Percentiles rank a stretch among this genome's conserved stretches.
Conservation (phyloP, 1,140 invertebrate genomes). For the Aphaenogaster floridana region DNA sequence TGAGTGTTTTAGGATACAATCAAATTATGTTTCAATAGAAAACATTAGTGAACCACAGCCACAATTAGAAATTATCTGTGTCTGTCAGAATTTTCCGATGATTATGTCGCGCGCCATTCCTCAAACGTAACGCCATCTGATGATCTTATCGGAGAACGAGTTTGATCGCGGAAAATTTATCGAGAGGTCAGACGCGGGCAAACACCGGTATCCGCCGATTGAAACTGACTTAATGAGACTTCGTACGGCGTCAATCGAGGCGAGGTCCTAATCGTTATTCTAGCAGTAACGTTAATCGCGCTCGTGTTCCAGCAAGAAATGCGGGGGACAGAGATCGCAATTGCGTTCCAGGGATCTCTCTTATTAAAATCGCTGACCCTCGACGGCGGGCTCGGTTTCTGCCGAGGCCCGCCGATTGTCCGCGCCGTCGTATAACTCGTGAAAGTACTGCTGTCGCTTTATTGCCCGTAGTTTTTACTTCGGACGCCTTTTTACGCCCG, state of each 20-base stretch:
- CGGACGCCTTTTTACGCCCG: conserved; percentile 10
- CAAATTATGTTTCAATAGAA: not conserved
- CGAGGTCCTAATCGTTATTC: conserved; percentile 56
- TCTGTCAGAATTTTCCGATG: conserved; percentile 44
- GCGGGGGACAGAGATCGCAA: conserved; percentile 19
- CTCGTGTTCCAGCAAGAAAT: conserved; percentile 39
- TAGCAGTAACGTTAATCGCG: conserved; percentile 38
- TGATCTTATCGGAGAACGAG: conserved; percentile 75
- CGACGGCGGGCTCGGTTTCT: conserved; percentile 30
- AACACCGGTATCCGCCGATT: conserved; percentile 61
- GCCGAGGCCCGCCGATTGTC: conserved; percentile 13
- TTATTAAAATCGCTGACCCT: conserved; percentile 61
- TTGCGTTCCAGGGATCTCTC: conserved; percentile 33
- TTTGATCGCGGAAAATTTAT: conserved; percentile 71
- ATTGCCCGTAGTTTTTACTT: conserved; percentile 34
- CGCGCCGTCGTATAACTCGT: conserved; percentile 20
- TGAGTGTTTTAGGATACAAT: not conserved
- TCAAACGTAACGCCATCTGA: conserved; percentile 70
- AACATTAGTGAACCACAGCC: not conserved
- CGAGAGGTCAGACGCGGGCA: conserved; percentile 66
- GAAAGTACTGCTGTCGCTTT: conserved; percentile 39
- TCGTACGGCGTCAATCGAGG: conserved; percentile 55
- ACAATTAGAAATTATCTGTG: conserved; percentile 2
- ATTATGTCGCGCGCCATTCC: conserved; percentile 56
- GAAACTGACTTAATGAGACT: conserved; percentile 69